phyloP scores from a whole-genome alignment of 2,888 invertebrate species.

The Drosophila eohydei region DNA sequence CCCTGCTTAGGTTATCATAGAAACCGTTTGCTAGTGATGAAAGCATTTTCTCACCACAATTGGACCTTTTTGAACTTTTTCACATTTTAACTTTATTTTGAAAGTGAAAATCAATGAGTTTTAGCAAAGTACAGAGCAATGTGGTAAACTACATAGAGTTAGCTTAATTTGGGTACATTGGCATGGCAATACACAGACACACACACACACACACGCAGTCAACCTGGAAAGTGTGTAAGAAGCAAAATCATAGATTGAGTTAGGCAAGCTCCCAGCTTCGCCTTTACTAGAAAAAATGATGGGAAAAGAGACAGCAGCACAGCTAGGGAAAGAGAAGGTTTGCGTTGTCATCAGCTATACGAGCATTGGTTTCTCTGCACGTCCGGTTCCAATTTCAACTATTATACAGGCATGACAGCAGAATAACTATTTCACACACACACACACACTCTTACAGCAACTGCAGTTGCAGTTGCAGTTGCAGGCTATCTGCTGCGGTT shows the following conservation, averaged over 20 bases:
- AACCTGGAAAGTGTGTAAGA: conserved; percentile 18
- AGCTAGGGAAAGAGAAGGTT: conserved; percentile 12
- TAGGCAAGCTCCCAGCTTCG: conserved; percentile 16
- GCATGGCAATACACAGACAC: conserved; percentile 20
- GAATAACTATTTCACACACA: conserved; percentile 9
- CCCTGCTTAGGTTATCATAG: neutral
- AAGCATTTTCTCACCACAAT: conserved; percentile 15
- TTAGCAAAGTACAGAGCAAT: conserved; percentile 11
- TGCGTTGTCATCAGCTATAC: conserved; percentile 11
- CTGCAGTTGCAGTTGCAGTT: conserved; percentile 9
- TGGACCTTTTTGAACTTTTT: conserved; percentile 21
- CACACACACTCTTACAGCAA: conserved; percentile 5
- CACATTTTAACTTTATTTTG: conserved; percentile 11
- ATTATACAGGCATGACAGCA: conserved; percentile 29
- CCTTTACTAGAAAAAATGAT: neutral
- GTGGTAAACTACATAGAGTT: conserved; percentile 24
- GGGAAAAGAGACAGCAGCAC: neutral
- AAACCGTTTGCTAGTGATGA: conserved; percentile 19
- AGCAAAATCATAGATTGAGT: conserved; percentile 25
- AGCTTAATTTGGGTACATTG: conserved; percentile 32
- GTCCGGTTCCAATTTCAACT: conserved; percentile 49
- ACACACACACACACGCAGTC: conserved; percentile 11
- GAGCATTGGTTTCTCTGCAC: conserved; percentile 45
- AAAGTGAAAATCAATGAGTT: conserved; percentile 36
- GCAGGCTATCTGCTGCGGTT: conserved; percentile 21